These are phyloP conservation scores for Zaprionus africanus DNA, from an alignment of 1,140 invertebrate genomes.

Conservation along the genomic window DNA sequence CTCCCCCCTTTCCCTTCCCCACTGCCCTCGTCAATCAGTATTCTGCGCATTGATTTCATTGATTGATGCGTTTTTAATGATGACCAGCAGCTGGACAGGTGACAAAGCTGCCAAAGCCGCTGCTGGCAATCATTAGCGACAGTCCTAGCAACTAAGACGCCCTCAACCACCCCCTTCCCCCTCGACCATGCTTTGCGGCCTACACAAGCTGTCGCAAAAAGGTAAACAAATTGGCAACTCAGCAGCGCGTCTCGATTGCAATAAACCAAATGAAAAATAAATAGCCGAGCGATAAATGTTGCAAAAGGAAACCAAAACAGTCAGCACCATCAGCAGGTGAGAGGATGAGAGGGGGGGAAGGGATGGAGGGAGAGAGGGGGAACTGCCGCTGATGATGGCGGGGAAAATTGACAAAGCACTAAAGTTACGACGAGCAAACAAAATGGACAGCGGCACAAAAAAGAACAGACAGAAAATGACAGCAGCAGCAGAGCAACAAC, in stretches of 20 bases:
- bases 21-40: conserved; percentile 39
- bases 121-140: conserved; percentile 56
- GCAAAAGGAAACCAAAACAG: conserved; percentile 9
- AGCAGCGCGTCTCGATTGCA: conserved; percentile 56
- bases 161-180: no score
- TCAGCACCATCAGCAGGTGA: neutral
- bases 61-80: conserved; percentile 79
- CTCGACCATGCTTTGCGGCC: neutral
- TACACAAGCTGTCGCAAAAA: conserved; percentile 10
- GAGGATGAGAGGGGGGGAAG: neutral
- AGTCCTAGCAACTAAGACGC: neutral
- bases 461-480: conserved; percentile 49
- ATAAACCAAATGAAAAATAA: conserved; percentile 80
- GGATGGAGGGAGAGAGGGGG: neutral
- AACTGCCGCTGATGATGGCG: conserved; percentile 31
- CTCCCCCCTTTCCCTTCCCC: neutral
- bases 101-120: conserved; percentile 26
- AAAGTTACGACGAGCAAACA: conserved; percentile 38
- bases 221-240: conserved; percentile 55
- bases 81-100: conserved; percentile 7
- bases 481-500: conserved; percentile 10
- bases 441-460: conserved; percentile 42
- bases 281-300: conserved; percentile 55
- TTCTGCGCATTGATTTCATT: conserved; percentile 67
- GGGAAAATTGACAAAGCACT: conserved; percentile 36